Percentiles rank a stretch among this genome's conserved stretches.
Conservation (phyloP, 2,888 invertebrate genomes). For the Cybosia mesomella region DNA sequence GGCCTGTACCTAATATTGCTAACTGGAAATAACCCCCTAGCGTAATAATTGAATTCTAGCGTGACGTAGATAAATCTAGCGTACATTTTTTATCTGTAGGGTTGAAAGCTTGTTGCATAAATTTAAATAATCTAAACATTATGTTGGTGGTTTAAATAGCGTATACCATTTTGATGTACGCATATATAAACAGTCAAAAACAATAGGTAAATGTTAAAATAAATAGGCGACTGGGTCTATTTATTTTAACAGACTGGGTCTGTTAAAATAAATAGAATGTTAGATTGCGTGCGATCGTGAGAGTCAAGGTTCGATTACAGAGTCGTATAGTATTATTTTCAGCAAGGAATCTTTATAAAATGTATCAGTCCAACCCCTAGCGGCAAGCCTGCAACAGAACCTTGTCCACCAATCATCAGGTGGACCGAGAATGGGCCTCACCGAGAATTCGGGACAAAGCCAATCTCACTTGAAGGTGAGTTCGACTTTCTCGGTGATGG, state of each 20-base stretch:
- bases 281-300: background rate
- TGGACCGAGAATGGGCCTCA: no score
- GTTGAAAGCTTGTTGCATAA: background rate
- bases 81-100: background rate
- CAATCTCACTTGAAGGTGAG: no score
- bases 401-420: no score
- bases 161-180: background rate
- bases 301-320: background rate
- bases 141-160: background rate
- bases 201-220: conserved; percentile 1
- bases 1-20: background rate
- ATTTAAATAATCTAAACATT: background rate
- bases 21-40: no score
- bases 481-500: no score
- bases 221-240: background rate
- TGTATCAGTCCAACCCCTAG: background rate
- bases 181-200: background rate
- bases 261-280: no score
- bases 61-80: background rate
- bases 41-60: no score
- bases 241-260: no score
- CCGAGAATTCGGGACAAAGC: no score
- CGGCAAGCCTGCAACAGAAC: no score
- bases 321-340: no score
- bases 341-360: background rate